phyloP scores from a whole-genome alignment of 2,113 vertebrate genomes.

The Chionodraco myersi region DNA sequence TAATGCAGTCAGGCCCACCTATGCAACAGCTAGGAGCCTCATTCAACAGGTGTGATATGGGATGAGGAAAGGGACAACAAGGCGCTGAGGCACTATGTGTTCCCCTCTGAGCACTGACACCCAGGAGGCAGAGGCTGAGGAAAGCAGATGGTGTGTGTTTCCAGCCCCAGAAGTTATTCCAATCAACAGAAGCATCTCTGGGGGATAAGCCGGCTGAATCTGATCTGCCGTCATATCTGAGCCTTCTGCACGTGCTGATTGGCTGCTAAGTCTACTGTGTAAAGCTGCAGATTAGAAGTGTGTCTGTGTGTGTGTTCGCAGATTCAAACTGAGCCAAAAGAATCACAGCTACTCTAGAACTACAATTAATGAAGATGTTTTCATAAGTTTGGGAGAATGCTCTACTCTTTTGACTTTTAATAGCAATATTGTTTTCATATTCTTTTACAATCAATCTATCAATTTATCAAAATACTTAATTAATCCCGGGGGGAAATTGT shows the following conservation, averaged over 20 bases:
- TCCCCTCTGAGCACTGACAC: constrained; percentile 45
- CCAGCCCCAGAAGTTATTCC: constrained; percentile 59
- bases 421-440: constrained; percentile 42
- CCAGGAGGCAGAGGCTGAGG: constrained; percentile 44
- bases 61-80: constrained; percentile 34
- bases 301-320: constrained; percentile 30
- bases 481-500: too few species aligned
- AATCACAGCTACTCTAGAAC: background rate
- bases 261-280: constrained; percentile 69
- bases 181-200: constrained; percentile 71
- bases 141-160: constrained; percentile 66
- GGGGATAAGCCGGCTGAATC: constrained; percentile 61
- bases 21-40: constrained; percentile 18
- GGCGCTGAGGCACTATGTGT: constrained; percentile 38
- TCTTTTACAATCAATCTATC: constrained; percentile 23
- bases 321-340: constrained; percentile 28
- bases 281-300: constrained; percentile 62
- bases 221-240: constrained; percentile 65
- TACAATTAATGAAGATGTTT: constrained; percentile 24
- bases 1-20: constrained; percentile 41
- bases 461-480: too few species aligned
- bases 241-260: constrained; percentile 56
- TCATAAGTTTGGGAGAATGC: constrained; percentile 2
- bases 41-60: constrained; percentile 47
- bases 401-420: constrained; percentile 48